Percentiles rank a stretch among this genome's conserved stretches.
phyloP scores from a whole-genome alignment of 2,797 vertebrate species.

The Chelon auratus region DNA sequence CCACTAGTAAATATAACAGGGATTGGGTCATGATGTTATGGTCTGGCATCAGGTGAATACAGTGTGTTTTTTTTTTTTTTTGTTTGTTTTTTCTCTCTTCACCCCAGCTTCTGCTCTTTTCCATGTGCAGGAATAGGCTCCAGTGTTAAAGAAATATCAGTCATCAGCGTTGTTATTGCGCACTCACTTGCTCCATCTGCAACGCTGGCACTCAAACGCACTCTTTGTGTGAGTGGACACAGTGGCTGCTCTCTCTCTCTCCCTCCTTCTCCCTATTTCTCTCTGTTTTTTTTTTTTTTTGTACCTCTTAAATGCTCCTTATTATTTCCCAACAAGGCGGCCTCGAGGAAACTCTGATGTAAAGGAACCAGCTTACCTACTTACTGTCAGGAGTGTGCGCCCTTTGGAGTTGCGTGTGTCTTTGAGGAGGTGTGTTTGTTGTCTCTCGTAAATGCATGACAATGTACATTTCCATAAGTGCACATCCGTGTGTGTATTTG shows the following conservation, averaged over 20 bases:
- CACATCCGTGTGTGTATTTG: neutral
- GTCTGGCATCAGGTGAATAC: slow-evolving; percentile 81
- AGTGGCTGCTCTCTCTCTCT: slow-evolving; percentile 43
- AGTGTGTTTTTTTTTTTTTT: slow-evolving; percentile 30
- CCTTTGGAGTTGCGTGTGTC: neutral
- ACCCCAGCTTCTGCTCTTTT: slow-evolving; percentile 54
- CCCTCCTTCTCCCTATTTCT: slow-evolving; percentile 33
- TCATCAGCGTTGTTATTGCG: slow-evolving; percentile 76
- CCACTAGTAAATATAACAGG: slow-evolving; percentile 82
- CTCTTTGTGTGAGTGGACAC: slow-evolving; percentile 73
- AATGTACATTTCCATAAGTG: slow-evolving; percentile 39
- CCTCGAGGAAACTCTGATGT: slow-evolving; percentile 71
- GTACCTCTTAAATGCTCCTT: slow-evolving; percentile 62
- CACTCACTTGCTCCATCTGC: slow-evolving; percentile 77
- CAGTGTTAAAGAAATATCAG: slow-evolving; percentile 75
- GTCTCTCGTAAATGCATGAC: slow-evolving; percentile 31
- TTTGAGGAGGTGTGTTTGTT: slow-evolving; percentile 29
- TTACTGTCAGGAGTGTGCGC: slow-evolving; percentile 44
- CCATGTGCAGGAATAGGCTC: slow-evolving; percentile 69
- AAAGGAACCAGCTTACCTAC: slow-evolving; percentile 57
- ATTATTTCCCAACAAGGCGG: slow-evolving; percentile 69
- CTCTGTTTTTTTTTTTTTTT: slow-evolving; percentile 61
- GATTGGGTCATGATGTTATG: slow-evolving; percentile 79
- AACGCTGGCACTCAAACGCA: slow-evolving; percentile 61
- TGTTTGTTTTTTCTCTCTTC: slow-evolving; percentile 28